A percentile compares a stretch with the other conserved stretches of the same genome.
phyloP scores from a whole-genome alignment of 2,113 vertebrate genomes.

The Aspiorhynchus laticeps region DNA sequence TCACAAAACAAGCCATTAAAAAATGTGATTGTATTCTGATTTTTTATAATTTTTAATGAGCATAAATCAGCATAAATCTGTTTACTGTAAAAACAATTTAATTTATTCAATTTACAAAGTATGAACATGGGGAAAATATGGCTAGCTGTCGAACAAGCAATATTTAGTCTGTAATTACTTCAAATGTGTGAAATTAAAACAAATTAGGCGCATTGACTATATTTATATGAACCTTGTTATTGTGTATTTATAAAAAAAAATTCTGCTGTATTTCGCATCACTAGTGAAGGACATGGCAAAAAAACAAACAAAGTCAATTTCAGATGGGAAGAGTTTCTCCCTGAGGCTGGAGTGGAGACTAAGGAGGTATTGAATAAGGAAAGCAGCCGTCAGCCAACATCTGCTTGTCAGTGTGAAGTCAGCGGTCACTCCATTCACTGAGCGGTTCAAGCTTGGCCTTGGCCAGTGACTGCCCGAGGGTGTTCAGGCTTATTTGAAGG shows the following conservation, averaged over 20 bases:
- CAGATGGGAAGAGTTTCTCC: slow-evolving; percentile 1
- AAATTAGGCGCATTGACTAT: background rate
- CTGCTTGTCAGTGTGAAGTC: slow-evolving; percentile 35
- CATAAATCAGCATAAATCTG: background rate
- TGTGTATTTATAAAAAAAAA: background rate
- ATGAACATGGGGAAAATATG: background rate
- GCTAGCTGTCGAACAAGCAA: background rate
- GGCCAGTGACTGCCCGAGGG: background rate
- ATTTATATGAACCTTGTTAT: background rate
- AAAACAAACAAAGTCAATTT: background rate
- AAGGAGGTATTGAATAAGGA: slow-evolving; percentile 13
- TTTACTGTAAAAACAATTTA: background rate
- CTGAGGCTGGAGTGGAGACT: slow-evolving; percentile 1
- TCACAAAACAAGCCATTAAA: background rate
- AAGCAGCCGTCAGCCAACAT: slow-evolving; percentile 18
- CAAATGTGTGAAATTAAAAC: background rate
- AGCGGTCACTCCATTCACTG: slow-evolving; percentile 1
- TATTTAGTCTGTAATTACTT: background rate
- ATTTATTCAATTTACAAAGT: background rate
- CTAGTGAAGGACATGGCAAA: background rate
- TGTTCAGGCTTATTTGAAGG: background rate
- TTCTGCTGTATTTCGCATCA: background rate
- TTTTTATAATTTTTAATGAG: background rate
- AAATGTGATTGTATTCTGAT: background rate
- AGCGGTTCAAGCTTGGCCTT: background rate